Evolutionary conservation across 1,140 invertebrate species (phyloP).

Genomic region (Linepithema humile): DNA sequence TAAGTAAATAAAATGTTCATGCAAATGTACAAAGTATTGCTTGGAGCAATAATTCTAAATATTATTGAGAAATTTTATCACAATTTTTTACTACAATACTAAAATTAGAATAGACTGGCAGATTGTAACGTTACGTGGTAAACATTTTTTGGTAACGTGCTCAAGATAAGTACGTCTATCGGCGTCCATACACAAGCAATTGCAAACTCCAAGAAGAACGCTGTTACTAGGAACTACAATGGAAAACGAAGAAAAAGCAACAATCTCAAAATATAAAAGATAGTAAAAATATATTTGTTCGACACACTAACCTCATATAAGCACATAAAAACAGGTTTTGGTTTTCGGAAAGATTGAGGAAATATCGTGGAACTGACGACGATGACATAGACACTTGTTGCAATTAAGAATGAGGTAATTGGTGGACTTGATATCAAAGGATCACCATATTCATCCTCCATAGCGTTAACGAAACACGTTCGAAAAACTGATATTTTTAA

Average conservation of each 20-base stretch:
- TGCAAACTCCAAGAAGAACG: conserved; percentile 76
- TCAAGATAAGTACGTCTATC: conserved; percentile 71
- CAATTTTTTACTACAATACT: background rate
- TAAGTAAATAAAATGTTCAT: background rate
- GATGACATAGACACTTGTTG: conserved; percentile 73
- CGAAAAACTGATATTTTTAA: conserved; percentile 72
- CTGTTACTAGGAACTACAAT: conserved; percentile 73
- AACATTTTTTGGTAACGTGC: conserved; percentile 62
- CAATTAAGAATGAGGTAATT: conserved; percentile 70
- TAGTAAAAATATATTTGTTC: background rate
- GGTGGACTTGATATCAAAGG: conserved; percentile 62
- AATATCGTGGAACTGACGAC: conserved; percentile 66
- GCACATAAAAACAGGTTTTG: conserved; percentile 57
- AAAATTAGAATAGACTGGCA: background rate
- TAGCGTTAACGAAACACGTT: conserved; percentile 68
- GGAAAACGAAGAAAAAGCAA: background rate
- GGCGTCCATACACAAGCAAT: conserved; percentile 75
- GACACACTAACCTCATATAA: conserved; percentile 74
- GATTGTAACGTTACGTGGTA: conserved; percentile 69
- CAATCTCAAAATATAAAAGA: background rate
- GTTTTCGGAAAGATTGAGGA: conserved; percentile 69
- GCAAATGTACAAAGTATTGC: background rate
- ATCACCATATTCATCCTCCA: conserved; percentile 72
- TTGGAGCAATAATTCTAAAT: background rate
- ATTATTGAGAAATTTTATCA: background rate